Evolutionary conservation across 92 coral and sea anemone species (phyloP).

Genomic region (Isaurus tuberculatus): DNA sequence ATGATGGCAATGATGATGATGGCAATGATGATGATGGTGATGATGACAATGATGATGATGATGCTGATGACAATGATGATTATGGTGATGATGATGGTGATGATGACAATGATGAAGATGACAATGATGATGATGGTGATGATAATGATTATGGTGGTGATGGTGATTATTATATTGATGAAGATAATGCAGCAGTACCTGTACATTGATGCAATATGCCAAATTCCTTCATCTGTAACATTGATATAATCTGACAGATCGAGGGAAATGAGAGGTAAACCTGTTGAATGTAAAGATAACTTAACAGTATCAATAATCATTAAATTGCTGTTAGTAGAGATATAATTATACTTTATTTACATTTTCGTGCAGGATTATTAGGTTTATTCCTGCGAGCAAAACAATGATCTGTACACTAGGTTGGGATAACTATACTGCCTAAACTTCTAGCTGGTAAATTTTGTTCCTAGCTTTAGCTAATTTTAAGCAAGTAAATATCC

Average conservation of each 20-base stretch:
- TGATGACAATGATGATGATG: background rate
- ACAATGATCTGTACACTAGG: no score
- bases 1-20: background rate
- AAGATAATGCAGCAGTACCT: conserved; percentile 52
- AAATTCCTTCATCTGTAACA: conserved; percentile 76
- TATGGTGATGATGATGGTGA: background rate
- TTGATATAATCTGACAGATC: conserved; percentile 93
- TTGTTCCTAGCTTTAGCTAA: no score
- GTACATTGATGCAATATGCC: conserved; percentile 66
- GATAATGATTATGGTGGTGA: background rate
- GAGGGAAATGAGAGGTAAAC: conserved; percentile 76
- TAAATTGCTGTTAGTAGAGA: no score
- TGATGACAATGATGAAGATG: background rate
- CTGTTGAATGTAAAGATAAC: conserved; percentile 40
- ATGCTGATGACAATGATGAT: background rate
- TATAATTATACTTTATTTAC: no score
- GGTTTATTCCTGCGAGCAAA: no score
- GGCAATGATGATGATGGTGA: background rate
- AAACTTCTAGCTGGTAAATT: no score
- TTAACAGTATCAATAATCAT: background rate
- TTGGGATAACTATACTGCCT: no score
- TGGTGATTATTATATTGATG: background rate
- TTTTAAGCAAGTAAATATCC: no score
- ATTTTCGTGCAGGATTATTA: no score
- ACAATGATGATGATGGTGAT: background rate